Evolutionary conservation across 2,113 vertebrate genomes (phyloP), one percentile per base, ranked within the genome.

Genomic region (Sorex fumeus): DNA sequence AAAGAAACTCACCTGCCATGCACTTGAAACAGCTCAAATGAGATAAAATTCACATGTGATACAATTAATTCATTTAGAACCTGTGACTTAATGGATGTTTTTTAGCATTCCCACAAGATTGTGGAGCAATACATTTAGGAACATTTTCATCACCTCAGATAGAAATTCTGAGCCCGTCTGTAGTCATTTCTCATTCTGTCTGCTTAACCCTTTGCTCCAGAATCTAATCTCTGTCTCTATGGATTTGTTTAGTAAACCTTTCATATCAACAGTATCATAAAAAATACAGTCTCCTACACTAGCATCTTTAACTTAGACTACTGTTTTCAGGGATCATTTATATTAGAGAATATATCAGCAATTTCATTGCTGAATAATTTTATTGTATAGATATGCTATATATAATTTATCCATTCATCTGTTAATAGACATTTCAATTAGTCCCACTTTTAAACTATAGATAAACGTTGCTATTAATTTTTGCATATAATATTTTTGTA

Each of bases 81-180:
- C n/a, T 15, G 32, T 23, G 66, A 32, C 23, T 72, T 30, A 81
- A 23, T 79, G 1, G 19, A 28, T 45, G 2, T 28, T 84, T 79
- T 32, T n/a, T 34, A 83, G 3, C 11, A 64, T 36, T 13, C 50
- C 11, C 13, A 84, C 47, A 90, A 86, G 74, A n/a, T 69, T 62
- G 47, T 36, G 10, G 45, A 90, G 57, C 32, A 23, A 70, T 67
- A 34, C 81, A 43, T 84, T 70, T 75, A 80, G 60, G 76, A 60
- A 85, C 3, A 86, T 86, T 67, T 71, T 69, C 11, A 50, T 86
- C 30, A 30, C 40, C 30, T 83, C 30, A 67, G 8, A 95, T 77
- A 78, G 34, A 83, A 93, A 36, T 13, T 5, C 27, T 60, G 18
- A 28, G 10, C 62, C 2, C 62, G 28, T 81, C 36, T 5, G 47